Base-by-base conservation (phyloP, 2,113 vertebrate genomes). In the Tyrannus savana region DNA sequence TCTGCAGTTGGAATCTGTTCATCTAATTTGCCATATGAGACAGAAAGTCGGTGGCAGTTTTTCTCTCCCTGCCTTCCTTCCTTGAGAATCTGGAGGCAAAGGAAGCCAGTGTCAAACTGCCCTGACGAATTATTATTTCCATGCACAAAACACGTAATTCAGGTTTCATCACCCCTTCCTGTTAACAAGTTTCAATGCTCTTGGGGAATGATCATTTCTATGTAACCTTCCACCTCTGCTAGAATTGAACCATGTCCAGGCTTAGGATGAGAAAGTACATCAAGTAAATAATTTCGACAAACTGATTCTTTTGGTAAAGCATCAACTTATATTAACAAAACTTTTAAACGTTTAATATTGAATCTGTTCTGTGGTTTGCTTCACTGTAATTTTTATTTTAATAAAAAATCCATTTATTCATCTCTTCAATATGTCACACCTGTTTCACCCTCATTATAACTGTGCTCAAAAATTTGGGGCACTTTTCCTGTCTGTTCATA, bases 41-140 rank as follows among this genome's bases (percentile, higher is more conserved):
- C 55, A 89, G 42, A 90, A 87, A 92, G 91, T 60, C 1, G 0
- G 42, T 67, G 72, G 33, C 77, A 91, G 27, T 23, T 72, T 97
- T 88, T 93, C 30, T 86, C 50, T 71, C 90, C 67, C 89, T 89
- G 58, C 37, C 55, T 95, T 35, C 69, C 59, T 87, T 92, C 55
- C 37, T 58, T 63, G 35, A 89, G 39, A 71, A 71, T 74, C 75
- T 49, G 60, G 46, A 52, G 59, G 50, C 56, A 69, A 60, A 90
- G 82, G 75, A 91, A 93, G 41, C 46, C 50, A 86, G 25, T 35
- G 56, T 71, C 74, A 74, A 81, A 52, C 50, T 46, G 15, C 46
- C 50, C 35, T 47, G 47, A 77, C 0, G 4, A 55, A 84, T 28
- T 13, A 74, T 55, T 4, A 10, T 74, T 50, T 81, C 78, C 93